Evolutionary conservation across 2,113 vertebrate genomes (phyloP), one percentile per base, ranked within the genome.

Genomic region (Scolopax mira): DNA sequence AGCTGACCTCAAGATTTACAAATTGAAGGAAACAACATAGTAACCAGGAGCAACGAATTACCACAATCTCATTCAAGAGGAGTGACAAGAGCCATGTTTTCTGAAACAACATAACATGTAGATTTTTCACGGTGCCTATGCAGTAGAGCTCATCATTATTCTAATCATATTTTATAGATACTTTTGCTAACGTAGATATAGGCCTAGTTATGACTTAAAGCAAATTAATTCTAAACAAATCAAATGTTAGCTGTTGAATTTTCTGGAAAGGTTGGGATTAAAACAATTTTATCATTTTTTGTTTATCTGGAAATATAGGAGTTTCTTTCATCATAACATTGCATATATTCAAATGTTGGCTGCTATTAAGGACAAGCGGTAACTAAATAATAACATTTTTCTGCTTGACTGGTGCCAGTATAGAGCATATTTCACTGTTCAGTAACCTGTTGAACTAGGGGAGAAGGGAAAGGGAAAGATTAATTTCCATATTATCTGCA

Each of bases 301-400:
- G 6, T 79, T 57, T 78, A 71, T 30, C 35, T 71, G 39, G 17
- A 62, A 49, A 57, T 5, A 12, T 0, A 18, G 4, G 23, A 57
- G 30, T 85, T 94, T 77, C 25, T 85, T 8, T 79, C 33, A 10
- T 84, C 27, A 6, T 37, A 86, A 28, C 16, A 24, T 74, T 82
- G 65, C 3, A 11, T 52, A 41, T 81, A 48, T 69, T 94, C 17
- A 79, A 39, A 73, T 81, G 39, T 54, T 93, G 65, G 72, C 66
- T 94, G 41, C 60, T 96, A 48, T 54, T 61, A 69, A 89, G 77
- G 66, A 88, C 62, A 96, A 96, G 82, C 73, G 79, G 55, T 75
- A 90, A 71, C 88, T 85, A 71, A 94, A 44, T 66, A 96, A 55
- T 66, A 87, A 60, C 57, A 82, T 90, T 94, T 84, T 96, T 94